phyloP scores from a whole-genome alignment of 2,797 vertebrate species.

The Coracias cyanogaster region DNA sequence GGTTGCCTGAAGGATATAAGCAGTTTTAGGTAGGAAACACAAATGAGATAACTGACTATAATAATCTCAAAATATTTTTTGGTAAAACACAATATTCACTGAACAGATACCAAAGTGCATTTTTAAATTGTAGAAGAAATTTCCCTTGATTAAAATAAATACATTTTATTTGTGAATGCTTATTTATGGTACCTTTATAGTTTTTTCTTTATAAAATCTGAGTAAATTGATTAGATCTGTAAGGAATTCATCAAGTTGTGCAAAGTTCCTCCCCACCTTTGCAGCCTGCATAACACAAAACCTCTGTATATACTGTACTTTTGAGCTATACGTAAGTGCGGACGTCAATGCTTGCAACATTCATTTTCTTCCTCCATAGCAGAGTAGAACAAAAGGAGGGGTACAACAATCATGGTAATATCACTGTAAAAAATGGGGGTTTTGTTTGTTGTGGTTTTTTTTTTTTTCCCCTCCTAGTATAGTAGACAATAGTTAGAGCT shows the following conservation, averaged over 20 bases:
- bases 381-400: background rate
- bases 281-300: background rate
- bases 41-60: background rate
- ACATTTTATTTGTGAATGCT: background rate
- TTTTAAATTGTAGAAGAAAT: background rate
- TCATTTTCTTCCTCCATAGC: background rate
- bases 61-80: background rate
- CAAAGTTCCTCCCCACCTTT: background rate
- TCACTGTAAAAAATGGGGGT: background rate
- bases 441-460: background rate
- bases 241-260: background rate
- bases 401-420: background rate
- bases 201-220: background rate
- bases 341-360: background rate
- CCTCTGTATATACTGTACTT: background rate
- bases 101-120: background rate
- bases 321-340: background rate
- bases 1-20: background rate
- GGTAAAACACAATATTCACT: background rate
- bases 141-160: conserved; percentile 20
- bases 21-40: background rate
- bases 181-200: background rate
- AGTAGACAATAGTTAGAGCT: background rate
- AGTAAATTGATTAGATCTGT: background rate
- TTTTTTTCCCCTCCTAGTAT: background rate